These are phyloP conservation scores for Falco biarmicus DNA, from an alignment of 2,797 vertebrate genomes.

Conservation along the genomic window DNA sequence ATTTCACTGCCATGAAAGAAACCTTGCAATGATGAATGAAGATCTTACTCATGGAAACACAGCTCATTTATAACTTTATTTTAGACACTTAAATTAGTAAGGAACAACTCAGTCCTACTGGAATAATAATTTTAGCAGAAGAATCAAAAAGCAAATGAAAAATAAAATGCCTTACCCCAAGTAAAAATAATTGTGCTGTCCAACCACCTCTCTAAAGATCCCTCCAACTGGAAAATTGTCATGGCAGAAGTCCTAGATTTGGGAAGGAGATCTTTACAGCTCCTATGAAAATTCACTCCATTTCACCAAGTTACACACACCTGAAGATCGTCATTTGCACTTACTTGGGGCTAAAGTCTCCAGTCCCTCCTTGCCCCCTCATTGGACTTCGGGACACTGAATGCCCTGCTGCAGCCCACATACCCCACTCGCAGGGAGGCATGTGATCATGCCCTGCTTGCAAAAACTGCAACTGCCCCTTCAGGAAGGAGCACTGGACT, in stretches of 20 bases:
- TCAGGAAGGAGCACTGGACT: background rate
- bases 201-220: background rate
- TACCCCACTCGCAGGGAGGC: rapidly evolving
- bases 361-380: background rate
- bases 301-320: background rate
- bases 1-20: background rate
- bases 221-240: background rate
- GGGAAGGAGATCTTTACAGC: background rate
- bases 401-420: background rate
- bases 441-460: background rate
- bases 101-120: background rate
- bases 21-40: background rate
- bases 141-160: conserved; percentile 11
- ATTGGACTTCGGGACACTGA: background rate
- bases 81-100: background rate
- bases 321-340: background rate
- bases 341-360: background rate
- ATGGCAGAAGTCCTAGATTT: background rate
- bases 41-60: conserved; percentile 36
- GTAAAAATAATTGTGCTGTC: background rate
- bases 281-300: background rate
- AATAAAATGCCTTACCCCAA: background rate
- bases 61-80: conserved; percentile 5
- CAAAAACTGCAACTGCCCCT: background rate
- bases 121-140: conserved; percentile 14